Evolutionary conservation across 2,888 invertebrate species (phyloP), one percentile per base, ranked within the genome.

Genomic region (Chesias legatella): DNA sequence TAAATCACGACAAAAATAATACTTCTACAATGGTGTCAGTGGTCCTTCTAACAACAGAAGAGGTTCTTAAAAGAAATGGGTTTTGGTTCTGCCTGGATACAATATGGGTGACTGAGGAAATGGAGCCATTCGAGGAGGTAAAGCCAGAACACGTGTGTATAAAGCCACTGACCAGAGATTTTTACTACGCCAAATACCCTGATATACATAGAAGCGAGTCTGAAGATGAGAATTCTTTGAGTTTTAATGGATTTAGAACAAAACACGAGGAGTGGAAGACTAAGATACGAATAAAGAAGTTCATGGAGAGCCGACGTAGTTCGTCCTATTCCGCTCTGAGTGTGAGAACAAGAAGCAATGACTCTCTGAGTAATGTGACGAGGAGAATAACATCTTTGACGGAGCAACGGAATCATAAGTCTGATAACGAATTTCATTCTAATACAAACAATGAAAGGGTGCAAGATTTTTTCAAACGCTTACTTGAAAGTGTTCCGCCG

Each of bases 151-250:
- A 83, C 42, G 40, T 66, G 21, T 86, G 70, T 54, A 40, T 51
- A 1, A 86, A 83, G 52, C 86, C 88, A 0, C 53, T 85, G 0
- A 67, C 85, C 8, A 77, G 77, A 59, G 88, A 86, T 44, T 56
- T 72, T 10, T 88, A 86, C 43, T 85, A 88, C 44, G 63, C 80
- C 0, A 83, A 74, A 48, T 70, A 69, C 48, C 85, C 85, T 1
- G 85, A 86, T 28, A 83, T 88, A 67, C 75, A 78, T 0, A 67
- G 85, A 62, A 86, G 88, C 51, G 85, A 85, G 60, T 86, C 86
- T 0, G 88, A 88, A 36, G 88, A 85, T 20, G 86, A 86, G 48
- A 78, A 67, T 40, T 73, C 83, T 1, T 47, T 84, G 24, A 79
- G 76, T 31, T 48, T 85, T 5, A 70, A 59, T 20, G 85, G 83